These are phyloP conservation scores for Archocentrus centrarchus DNA, from an alignment of 2,113 vertebrate genomes.

Conservation along the genomic window DNA sequence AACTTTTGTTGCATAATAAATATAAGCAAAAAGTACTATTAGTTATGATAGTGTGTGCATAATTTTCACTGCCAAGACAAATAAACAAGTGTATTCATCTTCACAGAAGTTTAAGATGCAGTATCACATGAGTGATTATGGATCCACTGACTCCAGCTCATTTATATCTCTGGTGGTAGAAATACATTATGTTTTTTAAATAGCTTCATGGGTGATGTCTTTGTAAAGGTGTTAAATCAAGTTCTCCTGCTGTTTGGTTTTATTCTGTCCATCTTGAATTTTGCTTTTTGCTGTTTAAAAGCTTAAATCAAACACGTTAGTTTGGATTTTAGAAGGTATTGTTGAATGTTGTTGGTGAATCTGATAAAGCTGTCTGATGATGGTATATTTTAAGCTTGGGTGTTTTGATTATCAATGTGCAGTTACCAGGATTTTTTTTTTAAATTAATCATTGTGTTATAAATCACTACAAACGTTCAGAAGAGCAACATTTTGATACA, in stretches of 20 bases:
- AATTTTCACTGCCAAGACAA: neutral
- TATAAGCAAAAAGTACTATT: neutral
- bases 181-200: neutral
- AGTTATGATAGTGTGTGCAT: neutral
- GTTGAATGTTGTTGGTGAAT: neutral
- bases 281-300: neutral
- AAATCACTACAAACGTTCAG: neutral
- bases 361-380: neutral
- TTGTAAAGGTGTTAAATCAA: neutral
- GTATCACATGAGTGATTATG: neutral
- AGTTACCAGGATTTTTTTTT: neutral
- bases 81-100: conserved; percentile 9
- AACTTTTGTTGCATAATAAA: neutral
- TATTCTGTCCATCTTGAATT: neutral
- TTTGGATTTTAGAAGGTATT: too few species aligned
- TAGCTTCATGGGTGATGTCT: neutral
- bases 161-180: conserved; percentile 3
- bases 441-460: neutral
- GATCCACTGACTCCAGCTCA: neutral
- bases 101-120: conserved; percentile 12
- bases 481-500: neutral
- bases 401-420: neutral
- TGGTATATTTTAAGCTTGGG: neutral
- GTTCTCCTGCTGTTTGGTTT: neutral
- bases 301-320: neutral